Evolutionary conservation across 2,888 invertebrate species (phyloP).

Genomic region (Ichneumoninae sp.): DNA sequence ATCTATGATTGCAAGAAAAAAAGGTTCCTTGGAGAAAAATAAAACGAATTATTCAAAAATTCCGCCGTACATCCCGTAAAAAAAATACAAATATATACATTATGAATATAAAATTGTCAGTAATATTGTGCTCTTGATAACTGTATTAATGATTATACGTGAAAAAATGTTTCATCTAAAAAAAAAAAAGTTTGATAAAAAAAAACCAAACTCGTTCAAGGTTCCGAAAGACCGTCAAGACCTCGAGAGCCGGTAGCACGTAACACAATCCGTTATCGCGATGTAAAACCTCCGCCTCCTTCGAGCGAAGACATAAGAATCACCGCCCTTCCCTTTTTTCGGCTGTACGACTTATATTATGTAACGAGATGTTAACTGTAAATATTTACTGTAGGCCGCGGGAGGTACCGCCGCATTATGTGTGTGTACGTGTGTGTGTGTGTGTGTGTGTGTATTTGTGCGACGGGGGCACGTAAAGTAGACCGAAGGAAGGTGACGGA

Average conservation of each 20-base stretch:
- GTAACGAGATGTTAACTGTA: slow-evolving; percentile 81
- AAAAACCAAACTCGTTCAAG: slow-evolving; percentile 42
- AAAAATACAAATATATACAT: not conserved
- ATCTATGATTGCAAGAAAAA: too few species aligned
- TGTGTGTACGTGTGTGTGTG: not conserved
- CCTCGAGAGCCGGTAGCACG: slow-evolving; percentile 58
- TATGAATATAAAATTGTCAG: not conserved
- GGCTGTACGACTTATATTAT: slow-evolving; percentile 74
- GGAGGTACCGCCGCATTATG: slow-evolving; percentile 47
- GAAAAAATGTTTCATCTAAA: not conserved
- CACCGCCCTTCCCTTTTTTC: slow-evolving; percentile 51
- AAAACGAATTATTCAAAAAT: too few species aligned
- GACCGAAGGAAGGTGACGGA: slow-evolving; percentile 68
- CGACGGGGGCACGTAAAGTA: slow-evolving; percentile 73
- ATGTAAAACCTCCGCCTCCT: slow-evolving; percentile 54
- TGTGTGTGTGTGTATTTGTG: slow-evolving; percentile 19
- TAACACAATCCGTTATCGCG: slow-evolving; percentile 73
- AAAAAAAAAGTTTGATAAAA: not conserved
- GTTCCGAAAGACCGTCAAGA: slow-evolving; percentile 39
- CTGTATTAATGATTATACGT: not conserved
- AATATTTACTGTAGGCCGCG: slow-evolving; percentile 79
- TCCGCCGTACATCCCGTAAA: too few species aligned
- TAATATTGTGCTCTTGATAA: not conserved
- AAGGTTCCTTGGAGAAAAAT: too few species aligned
- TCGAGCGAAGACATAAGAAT: slow-evolving; percentile 54